Conservation (phyloP, 2,888 invertebrate species). For the Papilio demoleus region DNA sequence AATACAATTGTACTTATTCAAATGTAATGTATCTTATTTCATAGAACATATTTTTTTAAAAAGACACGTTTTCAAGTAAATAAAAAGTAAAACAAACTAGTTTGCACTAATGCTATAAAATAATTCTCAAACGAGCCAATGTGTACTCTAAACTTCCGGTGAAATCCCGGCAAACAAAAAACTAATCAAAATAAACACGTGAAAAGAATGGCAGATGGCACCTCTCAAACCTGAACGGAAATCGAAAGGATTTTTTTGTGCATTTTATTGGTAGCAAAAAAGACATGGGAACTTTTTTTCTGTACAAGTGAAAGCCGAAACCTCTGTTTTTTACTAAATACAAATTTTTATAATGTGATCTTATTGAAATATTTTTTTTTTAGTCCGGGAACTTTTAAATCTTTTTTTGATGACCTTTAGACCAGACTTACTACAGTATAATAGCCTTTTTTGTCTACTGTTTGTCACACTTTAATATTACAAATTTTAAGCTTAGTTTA, state of each 20-base stretch:
- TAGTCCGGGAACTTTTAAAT: not conserved
- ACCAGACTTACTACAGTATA: no score
- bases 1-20: no score
- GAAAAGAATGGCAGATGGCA: conserved; percentile 79
- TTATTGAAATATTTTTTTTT: not conserved
- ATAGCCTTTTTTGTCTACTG: no score
- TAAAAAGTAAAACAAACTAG: not conserved
- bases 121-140: conserved; percentile 64
- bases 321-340: conserved; percentile 39
- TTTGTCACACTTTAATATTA: no score
- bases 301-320: conserved; percentile 65
- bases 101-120: conserved; percentile 56
- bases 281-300: conserved; percentile 61
- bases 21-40: no score
- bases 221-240: conserved; percentile 69
- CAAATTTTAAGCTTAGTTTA: no score
- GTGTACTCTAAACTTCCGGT: conserved; percentile 67
- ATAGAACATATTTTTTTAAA: no score
- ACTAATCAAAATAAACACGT: conserved; percentile 73
- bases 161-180: conserved; percentile 69
- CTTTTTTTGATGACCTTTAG: no score
- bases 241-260: conserved; percentile 76
- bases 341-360: not conserved
- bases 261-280: conserved; percentile 63
- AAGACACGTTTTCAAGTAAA: no score